Evolutionary conservation across 2,888 invertebrate species (phyloP), one percentile per base, ranked within the genome.

Genomic region (Taphrorychus bicolor): DNA sequence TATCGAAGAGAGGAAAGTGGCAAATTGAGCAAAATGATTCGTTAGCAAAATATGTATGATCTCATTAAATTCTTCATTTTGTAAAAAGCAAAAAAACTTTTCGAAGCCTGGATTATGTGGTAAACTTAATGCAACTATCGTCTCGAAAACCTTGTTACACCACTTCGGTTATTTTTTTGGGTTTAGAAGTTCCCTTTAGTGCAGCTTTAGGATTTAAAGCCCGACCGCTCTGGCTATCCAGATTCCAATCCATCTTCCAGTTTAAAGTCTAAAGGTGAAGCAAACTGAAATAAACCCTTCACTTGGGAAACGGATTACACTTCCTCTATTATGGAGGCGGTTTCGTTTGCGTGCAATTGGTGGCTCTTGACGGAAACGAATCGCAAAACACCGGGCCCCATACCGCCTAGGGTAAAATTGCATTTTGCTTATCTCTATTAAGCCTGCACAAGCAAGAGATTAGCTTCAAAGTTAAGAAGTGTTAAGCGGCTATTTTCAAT

Each of bases 231-330:
- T 32, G 11, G 32, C 32, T 32, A 32, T 32, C 32, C 32, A 32
- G 32, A 45, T 45, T 5, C 45, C 45, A 17, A 45, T 45, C 45
- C 45, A 17, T 45, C 45, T 45, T 45, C 45, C 45, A 45, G 45
- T 45, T 45, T 45, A 45, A 45, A 45, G 45, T 45, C 16, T 17
- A 45, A 45, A 45, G 45, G 45, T 45, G 45, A 45, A 45, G 17
- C 14, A 45, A 17, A 32, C 32, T 32, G 32, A 32, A 32, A 32
- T 32, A 32, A 45, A 45, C 45, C 45, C 45, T 45, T 45, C 45
- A 45, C 45, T 45, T 14, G 45, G 45, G 16, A 45, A 45, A 45
- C 45, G 17, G 45, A 45, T 45, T 45, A 45, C 45, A 17, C 45
- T 45, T 45, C 32, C 32, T 45, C 45, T 17, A 45, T 45, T 45